Base-by-base conservation (phyloP, 1,140 invertebrate genomes). In the Neodiprion fabricii region DNA sequence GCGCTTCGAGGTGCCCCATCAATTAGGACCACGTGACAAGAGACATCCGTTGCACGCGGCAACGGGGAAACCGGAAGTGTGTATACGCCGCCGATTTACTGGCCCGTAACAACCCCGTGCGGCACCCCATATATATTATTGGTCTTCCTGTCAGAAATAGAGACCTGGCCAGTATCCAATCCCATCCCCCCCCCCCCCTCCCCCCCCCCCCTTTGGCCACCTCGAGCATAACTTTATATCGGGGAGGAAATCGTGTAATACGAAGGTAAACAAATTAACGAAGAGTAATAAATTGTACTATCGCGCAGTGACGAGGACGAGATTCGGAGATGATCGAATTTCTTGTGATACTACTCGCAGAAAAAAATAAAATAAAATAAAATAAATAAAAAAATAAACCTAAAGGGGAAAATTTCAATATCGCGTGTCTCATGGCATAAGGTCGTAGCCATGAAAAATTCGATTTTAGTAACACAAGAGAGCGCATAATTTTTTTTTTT, bases 101-200 rank as follows among this genome's bases (percentile, higher is more conserved):
- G 53, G 53, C 53, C 53, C 53, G 53, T 61, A 61, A 61, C 53
- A 61, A 61, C 53, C 53, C 53, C 53, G 53, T 17, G n/a, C 53
- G n/a, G 53, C 53, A 61, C 53, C 53, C 53, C 53, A 61, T 61
- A 61, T 61, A 61, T 17, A 61, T 61, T 61, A 61, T 61, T 61
- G 11, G 53, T 8, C 5, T 61, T 61, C 53, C 53, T 61, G 53
- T 61, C 53, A 17, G 53, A 9, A 61, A 61, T 61, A 61, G 50
- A 53, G 9, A 61, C 53, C 53, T 61, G 53, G 53, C 53, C 53
- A 5, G 11, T 61, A 61, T 61, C 53, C 53, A 61, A 61, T 61
- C 53, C 53, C 53, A 2, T 40, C 28, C 28, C 28, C 28, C 28
- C 1, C 28, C 1, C 28, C 28, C 28, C 28, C 28, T 1, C 28